Conservation (phyloP, 2,797 vertebrate genomes). For the Muscicapa comitata region DNA sequence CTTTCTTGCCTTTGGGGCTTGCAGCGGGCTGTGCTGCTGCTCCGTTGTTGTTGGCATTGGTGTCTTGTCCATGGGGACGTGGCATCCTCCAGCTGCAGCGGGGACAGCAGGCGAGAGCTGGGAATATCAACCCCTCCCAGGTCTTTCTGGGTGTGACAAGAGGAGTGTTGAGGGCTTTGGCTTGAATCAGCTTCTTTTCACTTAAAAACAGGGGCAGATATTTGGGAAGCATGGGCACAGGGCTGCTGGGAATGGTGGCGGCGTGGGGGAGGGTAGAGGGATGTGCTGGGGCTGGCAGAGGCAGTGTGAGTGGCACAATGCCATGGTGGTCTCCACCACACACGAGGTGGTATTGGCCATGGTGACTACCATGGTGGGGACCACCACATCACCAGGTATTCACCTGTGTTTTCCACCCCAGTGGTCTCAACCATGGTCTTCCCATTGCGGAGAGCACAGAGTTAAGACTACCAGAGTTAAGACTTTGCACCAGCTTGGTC, state of each 20-base stretch:
- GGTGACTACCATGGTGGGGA: fast-evolving
- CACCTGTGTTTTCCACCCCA: too few relatives aligned
- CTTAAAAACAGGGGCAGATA: not conserved
- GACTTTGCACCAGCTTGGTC: not conserved
- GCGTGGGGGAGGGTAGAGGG: not conserved
- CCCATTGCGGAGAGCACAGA: fast-evolving
- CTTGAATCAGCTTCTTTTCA: not conserved
- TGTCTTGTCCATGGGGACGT: not conserved
- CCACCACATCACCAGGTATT: not conserved
- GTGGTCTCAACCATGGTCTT: fast-evolving
- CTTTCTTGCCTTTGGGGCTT: not conserved
- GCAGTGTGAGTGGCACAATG: fast-evolving
- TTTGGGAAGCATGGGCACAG: not conserved
- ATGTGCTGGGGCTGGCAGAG: not conserved
- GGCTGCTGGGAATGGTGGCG: fast-evolving
- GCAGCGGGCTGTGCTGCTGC: not conserved
- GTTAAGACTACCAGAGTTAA: not conserved
- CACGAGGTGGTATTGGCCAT: not conserved
- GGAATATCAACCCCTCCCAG: fast-evolving
- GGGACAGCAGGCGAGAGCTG: not conserved
- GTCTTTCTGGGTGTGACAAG: not conserved
- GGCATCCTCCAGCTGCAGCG: not conserved
- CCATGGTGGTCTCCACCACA: not conserved
- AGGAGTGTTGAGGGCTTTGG: not conserved
- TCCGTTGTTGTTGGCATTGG: not conserved